Percentiles rank a stretch among this genome's conserved stretches.
These are phyloP conservation scores for Idaea biselata DNA, from an alignment of 2,888 invertebrate species.

Conservation along the genomic window DNA sequence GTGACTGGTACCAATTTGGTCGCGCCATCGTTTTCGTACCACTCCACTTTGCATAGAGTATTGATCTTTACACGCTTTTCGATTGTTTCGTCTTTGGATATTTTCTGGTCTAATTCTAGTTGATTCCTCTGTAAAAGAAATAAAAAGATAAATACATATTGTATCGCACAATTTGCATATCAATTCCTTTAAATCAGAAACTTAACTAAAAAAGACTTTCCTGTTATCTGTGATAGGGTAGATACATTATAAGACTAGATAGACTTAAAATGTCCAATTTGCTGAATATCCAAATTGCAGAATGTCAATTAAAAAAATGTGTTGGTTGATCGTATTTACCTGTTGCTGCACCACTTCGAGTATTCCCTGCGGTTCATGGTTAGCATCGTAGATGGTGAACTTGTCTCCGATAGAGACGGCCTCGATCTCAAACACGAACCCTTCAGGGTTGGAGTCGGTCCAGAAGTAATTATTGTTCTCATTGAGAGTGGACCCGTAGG, in stretches of 20 bases:
- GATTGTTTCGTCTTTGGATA: slow-evolving; percentile 68
- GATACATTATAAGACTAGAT: no score
- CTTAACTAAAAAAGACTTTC: no score
- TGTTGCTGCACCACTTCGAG: slow-evolving; percentile 84
- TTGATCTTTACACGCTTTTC: slow-evolving; percentile 83
- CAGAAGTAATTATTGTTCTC: slow-evolving; percentile 88
- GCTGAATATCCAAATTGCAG: no score
- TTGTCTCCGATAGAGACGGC: slow-evolving; percentile 85
- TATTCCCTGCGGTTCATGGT: slow-evolving; percentile 84
- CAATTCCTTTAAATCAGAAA: no score
- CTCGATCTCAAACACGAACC: slow-evolving; percentile 86
- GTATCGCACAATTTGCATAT: no score
- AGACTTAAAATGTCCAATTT: no score
- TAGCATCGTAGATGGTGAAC: slow-evolving; percentile 86
- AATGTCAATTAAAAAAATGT: neutral
- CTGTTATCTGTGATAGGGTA: no score
- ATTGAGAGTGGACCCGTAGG: slow-evolving; percentile 81
- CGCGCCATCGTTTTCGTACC: slow-evolving; percentile 83
- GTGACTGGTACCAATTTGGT: slow-evolving; percentile 81
- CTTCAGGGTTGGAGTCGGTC: slow-evolving; percentile 87
- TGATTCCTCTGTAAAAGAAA: slow-evolving; percentile 66
- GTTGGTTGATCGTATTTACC: slow-evolving; percentile 59
- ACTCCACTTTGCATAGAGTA: slow-evolving; percentile 84
- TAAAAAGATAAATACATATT: neutral
- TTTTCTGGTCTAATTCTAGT: slow-evolving; percentile 70